Base-by-base conservation (phyloP, 2,797 vertebrate genomes). In the Naso thynnoides region DNA sequence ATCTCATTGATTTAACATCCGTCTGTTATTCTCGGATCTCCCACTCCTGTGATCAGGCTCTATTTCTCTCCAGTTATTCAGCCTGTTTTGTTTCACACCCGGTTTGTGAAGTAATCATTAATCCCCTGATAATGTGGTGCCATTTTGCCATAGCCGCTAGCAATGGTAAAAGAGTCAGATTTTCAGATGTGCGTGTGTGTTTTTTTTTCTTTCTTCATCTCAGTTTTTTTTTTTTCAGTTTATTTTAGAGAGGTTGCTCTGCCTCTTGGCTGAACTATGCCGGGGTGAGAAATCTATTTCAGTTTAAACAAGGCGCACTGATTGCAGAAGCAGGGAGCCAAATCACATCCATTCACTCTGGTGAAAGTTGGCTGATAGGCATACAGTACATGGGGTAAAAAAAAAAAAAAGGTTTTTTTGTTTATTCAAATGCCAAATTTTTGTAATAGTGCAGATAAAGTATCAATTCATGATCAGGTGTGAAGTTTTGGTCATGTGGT, bases 281-380 rank as follows among this genome's bases (percentile, higher is more conserved):
- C 16, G 8, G 76, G 79, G 74, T 84, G 83, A 86, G 85, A 87
- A 88, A 88, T 89, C 76, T 82, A 83, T 88, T 89, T 89, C 70
- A 76, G 79, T 82, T 89, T 79, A 87, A 91, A 93, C 91, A 93
- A 93, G 88, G 84, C 23, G 0, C 78, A 53, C 91, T 93, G 92
- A 93, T 93, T 93, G 85, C 91, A 83, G 78, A 88, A 75, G 81
- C 76, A 80, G 76, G n/a, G 73, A 85, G 85, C 87, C 85, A 89
- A 92, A 91, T 91, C 81, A 89, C 79, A 81, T 83, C 82, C 83
- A 87, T 93, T 93, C 91, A 91, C 81, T 70, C 39, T 57, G 85
- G 49, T 78, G 77, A 84, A 87, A 83, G 83, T 86, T 85, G 82
- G 77, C 62, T 89, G 74, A 85, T 86, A 69, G 61, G 63, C 74